phyloP scores from a whole-genome alignment of 2,797 vertebrate species.

The Fistularia tabacaria region DNA sequence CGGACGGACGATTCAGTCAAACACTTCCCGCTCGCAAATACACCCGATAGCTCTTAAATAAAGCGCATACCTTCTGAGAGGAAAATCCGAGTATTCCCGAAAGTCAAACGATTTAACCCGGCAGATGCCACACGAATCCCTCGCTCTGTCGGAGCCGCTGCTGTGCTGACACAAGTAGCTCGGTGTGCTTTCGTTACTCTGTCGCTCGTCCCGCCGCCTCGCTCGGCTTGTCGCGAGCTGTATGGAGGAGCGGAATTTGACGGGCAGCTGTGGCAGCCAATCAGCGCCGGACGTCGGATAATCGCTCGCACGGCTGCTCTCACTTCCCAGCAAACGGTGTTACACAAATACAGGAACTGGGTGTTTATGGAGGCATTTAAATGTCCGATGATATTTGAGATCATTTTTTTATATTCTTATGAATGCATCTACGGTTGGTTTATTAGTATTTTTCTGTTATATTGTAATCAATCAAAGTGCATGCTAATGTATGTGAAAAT shows the following conservation, averaged over 20 bases:
- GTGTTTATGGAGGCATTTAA: background rate
- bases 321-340: no score
- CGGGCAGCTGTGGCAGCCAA: conserved; percentile 42
- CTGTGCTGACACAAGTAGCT: conserved; percentile 48
- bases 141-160: conserved; percentile 52
- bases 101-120: conserved; percentile 46
- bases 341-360: conserved; percentile 10
- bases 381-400: background rate
- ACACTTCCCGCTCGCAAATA: background rate
- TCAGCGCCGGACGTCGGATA: conserved; percentile 1
- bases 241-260: conserved; percentile 31
- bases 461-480: no score
- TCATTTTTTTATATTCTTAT: no score
- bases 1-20: background rate
- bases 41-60: background rate
- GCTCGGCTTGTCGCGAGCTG: conserved; percentile 8
- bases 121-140: conserved; percentile 44
- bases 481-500: no score
- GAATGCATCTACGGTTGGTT: no score
- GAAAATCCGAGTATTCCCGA: conserved; percentile 59
- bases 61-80: conserved; percentile 67
- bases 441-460: no score
- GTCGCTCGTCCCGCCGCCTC: conserved; percentile 45
- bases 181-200: conserved; percentile 42
- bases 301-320: background rate